Evolutionary conservation across 2,888 invertebrate species (phyloP).

Genomic region (Ornithoptera alexandrae): DNA sequence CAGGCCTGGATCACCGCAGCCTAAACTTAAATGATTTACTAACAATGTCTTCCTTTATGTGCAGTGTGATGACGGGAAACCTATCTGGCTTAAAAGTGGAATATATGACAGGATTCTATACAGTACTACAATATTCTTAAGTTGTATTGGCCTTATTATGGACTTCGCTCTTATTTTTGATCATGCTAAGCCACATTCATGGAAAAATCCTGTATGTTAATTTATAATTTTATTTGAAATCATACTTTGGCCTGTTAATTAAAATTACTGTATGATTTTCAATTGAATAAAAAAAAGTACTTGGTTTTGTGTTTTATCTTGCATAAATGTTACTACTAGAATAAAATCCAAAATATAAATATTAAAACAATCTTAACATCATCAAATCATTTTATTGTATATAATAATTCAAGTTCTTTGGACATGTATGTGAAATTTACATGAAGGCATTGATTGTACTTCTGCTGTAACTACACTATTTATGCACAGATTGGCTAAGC

Average conservation of each 20-base stretch:
- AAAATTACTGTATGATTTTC: not conserved
- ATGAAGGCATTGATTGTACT: conserved; percentile 93
- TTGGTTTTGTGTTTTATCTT: not conserved
- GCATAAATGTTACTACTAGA: not conserved
- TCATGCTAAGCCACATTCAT: conserved; percentile 44
- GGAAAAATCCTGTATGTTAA: conserved; percentile 35
- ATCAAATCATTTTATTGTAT: conserved; percentile 17
- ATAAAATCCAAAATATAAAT: not conserved
- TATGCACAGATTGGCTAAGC: conserved; percentile 95
- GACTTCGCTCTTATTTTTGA: conserved; percentile 37
- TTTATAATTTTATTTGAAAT: not conserved
- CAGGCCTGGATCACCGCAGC: too few relatives aligned
- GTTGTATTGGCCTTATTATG: conserved; percentile 38
- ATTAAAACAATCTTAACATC: conserved; percentile 1
- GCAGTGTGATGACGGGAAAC: conserved; percentile 55
- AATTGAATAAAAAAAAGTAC: not conserved
- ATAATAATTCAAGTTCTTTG: conserved; percentile 81
- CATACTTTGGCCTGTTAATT: not conserved
- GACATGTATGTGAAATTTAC: conserved; percentile 95
- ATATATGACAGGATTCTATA: conserved; percentile 49
- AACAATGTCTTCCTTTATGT: not conserved
- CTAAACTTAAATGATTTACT: too few relatives aligned
- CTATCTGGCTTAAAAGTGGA: conserved; percentile 58
- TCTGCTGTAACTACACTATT: conserved; percentile 97
- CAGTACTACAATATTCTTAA: conserved; percentile 39